Conservation (phyloP, 2,888 invertebrate species). For the Scaptomyza reducta region DNA sequence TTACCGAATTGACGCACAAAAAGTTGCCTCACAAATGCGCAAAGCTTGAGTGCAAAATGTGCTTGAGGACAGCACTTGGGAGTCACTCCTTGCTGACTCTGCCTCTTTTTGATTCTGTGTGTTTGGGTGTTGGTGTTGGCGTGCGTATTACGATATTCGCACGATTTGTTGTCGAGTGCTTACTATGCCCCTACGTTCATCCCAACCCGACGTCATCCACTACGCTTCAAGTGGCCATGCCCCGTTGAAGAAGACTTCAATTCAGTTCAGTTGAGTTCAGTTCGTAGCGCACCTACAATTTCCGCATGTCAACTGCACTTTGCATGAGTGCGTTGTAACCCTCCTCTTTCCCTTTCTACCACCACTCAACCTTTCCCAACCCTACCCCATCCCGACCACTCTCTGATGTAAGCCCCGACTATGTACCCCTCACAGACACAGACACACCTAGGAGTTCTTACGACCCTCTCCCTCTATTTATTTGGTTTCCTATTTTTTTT, state of each 20-base stretch:
- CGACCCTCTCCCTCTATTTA: conserved; percentile 7
- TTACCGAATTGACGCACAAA: conserved; percentile 14
- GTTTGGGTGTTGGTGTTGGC: conserved; percentile 23
- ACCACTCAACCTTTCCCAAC: too few relatives aligned
- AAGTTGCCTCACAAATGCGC: conserved; percentile 41
- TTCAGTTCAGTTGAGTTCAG: conserved; percentile 31
- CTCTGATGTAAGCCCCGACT: neutral
- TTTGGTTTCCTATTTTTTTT: conserved; percentile 18
- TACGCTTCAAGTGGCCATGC: conserved; percentile 50
- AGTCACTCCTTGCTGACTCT: conserved; percentile 3
- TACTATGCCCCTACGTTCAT: conserved; percentile 1
- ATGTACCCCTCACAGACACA: neutral
- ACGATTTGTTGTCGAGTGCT: conserved; percentile 59
- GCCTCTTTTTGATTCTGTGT: conserved; percentile 1
- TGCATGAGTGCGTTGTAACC: conserved; percentile 70
- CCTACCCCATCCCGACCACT: neutral
- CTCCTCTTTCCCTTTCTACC: neutral
- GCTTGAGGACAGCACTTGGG: conserved; percentile 17
- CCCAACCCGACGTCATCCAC: neutral
- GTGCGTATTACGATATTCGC: conserved; percentile 61
- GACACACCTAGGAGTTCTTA: conserved; percentile 6
- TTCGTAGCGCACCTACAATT: conserved; percentile 69
- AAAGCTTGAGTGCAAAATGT: conserved; percentile 44
- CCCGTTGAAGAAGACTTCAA: conserved; percentile 62
- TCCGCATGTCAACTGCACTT: conserved; percentile 80